Percentiles rank a stretch among this genome's conserved stretches.
phyloP scores from a whole-genome alignment of 2,888 invertebrate genomes.

The Sinotaia quadrata region DNA sequence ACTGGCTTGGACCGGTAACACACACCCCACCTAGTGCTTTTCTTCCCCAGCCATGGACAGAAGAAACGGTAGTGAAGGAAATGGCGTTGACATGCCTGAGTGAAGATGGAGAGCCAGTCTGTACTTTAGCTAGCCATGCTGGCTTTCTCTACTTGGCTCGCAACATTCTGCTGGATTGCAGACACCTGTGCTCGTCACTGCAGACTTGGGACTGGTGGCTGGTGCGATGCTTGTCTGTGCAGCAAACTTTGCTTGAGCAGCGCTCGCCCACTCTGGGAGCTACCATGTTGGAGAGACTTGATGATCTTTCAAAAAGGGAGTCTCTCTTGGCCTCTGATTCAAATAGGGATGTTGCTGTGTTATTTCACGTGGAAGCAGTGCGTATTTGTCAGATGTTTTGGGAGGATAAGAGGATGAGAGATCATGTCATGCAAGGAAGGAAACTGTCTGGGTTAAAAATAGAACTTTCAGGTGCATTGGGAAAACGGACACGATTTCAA shows the following conservation, averaged over 20 bases:
- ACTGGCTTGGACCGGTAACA: conserved; percentile 84
- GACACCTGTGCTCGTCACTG: conserved; percentile 44
- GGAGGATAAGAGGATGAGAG: conserved; percentile 81
- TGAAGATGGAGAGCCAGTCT: conserved; percentile 66
- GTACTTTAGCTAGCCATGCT: conserved; percentile 68
- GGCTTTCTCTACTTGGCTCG: conserved; percentile 73
- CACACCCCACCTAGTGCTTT: conserved; percentile 26
- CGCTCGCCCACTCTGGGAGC: conserved; percentile 75
- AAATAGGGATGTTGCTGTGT: conserved; percentile 53
- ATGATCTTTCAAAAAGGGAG: conserved; percentile 49
- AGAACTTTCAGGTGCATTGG: conserved; percentile 83
- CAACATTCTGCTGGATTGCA: conserved; percentile 54
- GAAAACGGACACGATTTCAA: too few species aligned
- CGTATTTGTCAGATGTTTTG: conserved; percentile 83
- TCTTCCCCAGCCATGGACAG: conserved; percentile 4
- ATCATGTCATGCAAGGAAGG: conserved; percentile 79
- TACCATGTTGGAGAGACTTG: conserved; percentile 50
- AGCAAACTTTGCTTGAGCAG: conserved; percentile 85
- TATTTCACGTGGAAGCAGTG: conserved; percentile 77
- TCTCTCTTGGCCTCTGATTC: conserved; percentile 50
- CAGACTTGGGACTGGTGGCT: conserved; percentile 81
- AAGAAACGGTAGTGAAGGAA: conserved; percentile 22
- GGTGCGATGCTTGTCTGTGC: conserved; percentile 81
- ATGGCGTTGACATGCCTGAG: conserved; percentile 46
- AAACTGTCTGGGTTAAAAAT: conserved; percentile 80